Evolutionary conservation across 2,797 vertebrate genomes (phyloP).

Genomic region (Adrianichthys oophorus): DNA sequence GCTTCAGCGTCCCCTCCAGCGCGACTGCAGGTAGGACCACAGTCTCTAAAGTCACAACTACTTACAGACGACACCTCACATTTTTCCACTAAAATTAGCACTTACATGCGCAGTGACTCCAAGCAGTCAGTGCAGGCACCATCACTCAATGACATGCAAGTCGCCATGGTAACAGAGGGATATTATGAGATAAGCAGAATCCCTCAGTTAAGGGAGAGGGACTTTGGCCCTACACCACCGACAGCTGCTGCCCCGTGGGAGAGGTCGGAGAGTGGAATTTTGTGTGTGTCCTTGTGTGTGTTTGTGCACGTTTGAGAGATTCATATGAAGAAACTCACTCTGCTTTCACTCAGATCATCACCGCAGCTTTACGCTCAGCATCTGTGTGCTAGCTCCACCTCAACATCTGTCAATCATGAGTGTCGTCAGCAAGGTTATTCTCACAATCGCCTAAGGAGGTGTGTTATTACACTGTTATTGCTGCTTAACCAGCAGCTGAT

Average conservation of each 20-base stretch:
- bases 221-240: constrained; percentile 40
- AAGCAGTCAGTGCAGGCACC: neutral
- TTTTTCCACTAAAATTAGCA: neutral
- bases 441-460: neutral
- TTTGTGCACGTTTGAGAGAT: neutral
- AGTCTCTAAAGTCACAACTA: neutral
- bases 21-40: constrained; percentile 40
- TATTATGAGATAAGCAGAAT: constrained; percentile 20
- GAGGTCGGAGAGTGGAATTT: constrained; percentile 14
- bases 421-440: neutral
- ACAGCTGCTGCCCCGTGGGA: constrained; percentile 48
- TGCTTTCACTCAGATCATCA: constrained; percentile 20
- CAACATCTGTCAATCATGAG: constrained; percentile 20
- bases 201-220: constrained; percentile 29
- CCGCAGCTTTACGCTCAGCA: constrained; percentile 9
- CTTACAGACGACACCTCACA: neutral
- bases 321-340: constrained; percentile 5
- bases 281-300: neutral
- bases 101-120: neutral
- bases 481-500: neutral
- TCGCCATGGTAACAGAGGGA: constrained; percentile 15
- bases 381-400: constrained; percentile 14
- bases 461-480: neutral
- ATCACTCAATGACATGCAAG: neutral
- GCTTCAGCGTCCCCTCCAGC: constrained; percentile 24